Base-by-base conservation (phyloP, 1,140 invertebrate genomes). In the Saccostrea cuccullata region DNA sequence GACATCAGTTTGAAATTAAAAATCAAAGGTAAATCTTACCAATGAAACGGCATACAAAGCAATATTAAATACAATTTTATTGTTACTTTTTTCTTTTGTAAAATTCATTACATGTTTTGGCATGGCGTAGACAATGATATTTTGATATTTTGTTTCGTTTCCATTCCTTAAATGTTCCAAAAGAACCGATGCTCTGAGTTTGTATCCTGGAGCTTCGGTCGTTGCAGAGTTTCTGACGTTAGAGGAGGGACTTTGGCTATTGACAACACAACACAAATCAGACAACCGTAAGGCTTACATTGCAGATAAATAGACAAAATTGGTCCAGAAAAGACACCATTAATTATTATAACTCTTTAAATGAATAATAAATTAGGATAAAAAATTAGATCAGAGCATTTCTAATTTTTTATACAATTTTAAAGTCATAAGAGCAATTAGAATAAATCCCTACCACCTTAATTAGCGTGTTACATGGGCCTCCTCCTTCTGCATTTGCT, bases 181-280 rank as follows among this genome's bases (percentile, higher is more conserved):
- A 36, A 85, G 84, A 64, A 13, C 23, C 58, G 26, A 64, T 85
- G n/a, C 84, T 36, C 1, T 85, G 6, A 20, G 17, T 36, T 26
- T 85, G 26, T 85, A 60, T 15, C 84, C 84, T 40, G 84, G 84
- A 26, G 84, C 84, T 12, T n/a, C 84, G 12, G 17, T 58, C 30
- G 23, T n/a, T 1, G 58, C 58, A 64, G 23, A 58, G 13, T 85
- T 85, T 58, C 40, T 15, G 5, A 56, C 84, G 23, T 20, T 20
- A 60, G 84, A 58, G 3, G 56, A 60, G n/a, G 84, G 84, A 26
- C 4, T 9, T 15, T 85, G 84, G 84, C 15, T 60, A 17, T 20
- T 85, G 55, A 85, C 84, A 17, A 56, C 84, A 26, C 84, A 85
- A 30, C 82, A 85, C 36, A 17, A n/a, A 55, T 23, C 40, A 6